Evolutionary conservation across 1,140 invertebrate genomes (phyloP).

Genomic region (Trichoplusia ni): DNA sequence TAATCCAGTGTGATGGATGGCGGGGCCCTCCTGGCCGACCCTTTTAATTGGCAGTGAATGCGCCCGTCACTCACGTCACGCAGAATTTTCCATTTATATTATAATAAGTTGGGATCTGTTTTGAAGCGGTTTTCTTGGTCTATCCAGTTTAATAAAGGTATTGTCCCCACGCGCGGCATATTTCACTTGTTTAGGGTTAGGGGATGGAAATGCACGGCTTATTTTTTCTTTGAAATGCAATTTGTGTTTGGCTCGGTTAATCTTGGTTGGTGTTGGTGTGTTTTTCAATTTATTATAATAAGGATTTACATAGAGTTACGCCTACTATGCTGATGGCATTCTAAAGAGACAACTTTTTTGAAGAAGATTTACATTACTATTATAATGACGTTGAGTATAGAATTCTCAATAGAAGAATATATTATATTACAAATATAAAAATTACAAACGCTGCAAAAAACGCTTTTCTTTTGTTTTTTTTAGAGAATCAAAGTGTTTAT

Average conservation of each 20-base stretch:
- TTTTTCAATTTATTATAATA: too few species aligned
- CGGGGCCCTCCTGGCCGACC: constrained; percentile 13
- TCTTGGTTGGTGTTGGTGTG: background rate
- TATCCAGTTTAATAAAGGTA: constrained; percentile 23
- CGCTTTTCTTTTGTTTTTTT: too few species aligned
- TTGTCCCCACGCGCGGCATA: background rate
- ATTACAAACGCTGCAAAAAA: too few species aligned
- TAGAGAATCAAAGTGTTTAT: too few species aligned
- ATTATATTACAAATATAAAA: too few species aligned
- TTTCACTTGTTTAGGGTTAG: background rate
- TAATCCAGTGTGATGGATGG: constrained; percentile 29
- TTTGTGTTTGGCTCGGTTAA: constrained; percentile 4
- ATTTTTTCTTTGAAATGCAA: constrained; percentile 23
- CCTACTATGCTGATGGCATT: too few species aligned
- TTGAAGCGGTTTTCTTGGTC: constrained; percentile 24
- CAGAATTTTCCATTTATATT: constrained; percentile 31
- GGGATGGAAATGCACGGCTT: constrained; percentile 19
- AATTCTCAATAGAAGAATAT: too few species aligned
- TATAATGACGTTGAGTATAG: too few species aligned
- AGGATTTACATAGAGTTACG: too few species aligned
- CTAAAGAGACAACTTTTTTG: too few species aligned
- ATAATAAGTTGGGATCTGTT: constrained; percentile 30
- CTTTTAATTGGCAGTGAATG: constrained; percentile 30
- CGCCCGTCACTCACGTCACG: constrained; percentile 21
- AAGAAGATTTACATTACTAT: too few species aligned